phyloP scores from a whole-genome alignment of 2,113 vertebrate species.

The Acrocephalus kingi region DNA sequence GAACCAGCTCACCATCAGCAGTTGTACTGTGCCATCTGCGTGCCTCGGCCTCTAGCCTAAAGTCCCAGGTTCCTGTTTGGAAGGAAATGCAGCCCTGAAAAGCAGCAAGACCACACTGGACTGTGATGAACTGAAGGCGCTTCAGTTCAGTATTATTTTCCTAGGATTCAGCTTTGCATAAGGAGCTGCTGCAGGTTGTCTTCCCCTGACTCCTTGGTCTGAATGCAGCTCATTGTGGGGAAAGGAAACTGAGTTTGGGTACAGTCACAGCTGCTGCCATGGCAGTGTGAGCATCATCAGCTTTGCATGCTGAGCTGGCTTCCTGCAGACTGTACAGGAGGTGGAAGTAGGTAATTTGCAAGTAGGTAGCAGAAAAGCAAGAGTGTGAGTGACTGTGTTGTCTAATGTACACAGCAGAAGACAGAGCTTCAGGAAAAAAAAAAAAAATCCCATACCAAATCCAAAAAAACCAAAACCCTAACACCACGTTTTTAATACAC shows the following conservation, averaged over 20 bases:
- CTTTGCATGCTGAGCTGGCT: rapidly evolving
- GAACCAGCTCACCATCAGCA: background rate
- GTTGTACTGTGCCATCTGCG: rapidly evolving
- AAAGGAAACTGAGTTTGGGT: background rate
- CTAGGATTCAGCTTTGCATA: background rate
- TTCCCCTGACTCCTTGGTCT: background rate
- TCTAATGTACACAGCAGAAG: background rate
- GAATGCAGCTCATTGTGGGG: background rate
- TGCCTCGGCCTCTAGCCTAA: background rate
- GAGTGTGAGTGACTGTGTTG: background rate
- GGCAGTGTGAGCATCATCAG: background rate
- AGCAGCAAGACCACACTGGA: background rate
- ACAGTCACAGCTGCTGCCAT: background rate
- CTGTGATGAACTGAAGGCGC: background rate
- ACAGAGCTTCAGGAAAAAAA: background rate
- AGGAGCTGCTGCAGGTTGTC: background rate
- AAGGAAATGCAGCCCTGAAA: background rate
- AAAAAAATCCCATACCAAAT: background rate
- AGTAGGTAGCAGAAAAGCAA: background rate
- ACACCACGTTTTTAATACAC: background rate
- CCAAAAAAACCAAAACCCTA: too few species aligned
- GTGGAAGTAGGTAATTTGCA: background rate
- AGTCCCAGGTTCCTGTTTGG: background rate
- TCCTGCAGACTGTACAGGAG: background rate
- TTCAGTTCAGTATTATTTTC: background rate